phyloP scores from a whole-genome alignment of 2,113 vertebrate genomes.

The Clarias gariepinus region DNA sequence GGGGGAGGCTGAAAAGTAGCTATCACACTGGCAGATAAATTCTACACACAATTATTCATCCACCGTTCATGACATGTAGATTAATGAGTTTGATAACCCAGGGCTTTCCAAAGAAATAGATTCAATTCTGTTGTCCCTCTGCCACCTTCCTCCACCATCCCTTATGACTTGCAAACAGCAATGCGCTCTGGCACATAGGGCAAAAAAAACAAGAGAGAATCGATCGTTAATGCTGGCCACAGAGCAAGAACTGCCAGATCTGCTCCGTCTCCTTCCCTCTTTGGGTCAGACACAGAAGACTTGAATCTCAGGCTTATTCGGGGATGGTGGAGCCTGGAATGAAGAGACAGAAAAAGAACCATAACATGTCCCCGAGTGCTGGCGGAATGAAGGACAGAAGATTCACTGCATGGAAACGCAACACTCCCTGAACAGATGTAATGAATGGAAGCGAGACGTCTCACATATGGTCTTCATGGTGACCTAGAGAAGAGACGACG shows the following conservation, averaged over 20 bases:
- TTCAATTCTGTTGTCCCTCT: slow-evolving; percentile 82
- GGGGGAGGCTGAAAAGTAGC: slow-evolving; percentile 87
- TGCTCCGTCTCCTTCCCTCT: not conserved
- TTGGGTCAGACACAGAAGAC: slow-evolving; percentile 3
- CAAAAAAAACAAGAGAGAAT: slow-evolving; percentile 61
- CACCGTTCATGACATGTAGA: slow-evolving; percentile 96
- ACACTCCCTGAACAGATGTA: slow-evolving; percentile 55
- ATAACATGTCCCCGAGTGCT: slow-evolving; percentile 52
- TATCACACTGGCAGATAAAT: slow-evolving; percentile 98
- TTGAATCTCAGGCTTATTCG: not conserved
- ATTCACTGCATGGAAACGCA: not conserved
- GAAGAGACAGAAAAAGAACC: slow-evolving; percentile 2
- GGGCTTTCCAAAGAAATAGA: slow-evolving; percentile 88
- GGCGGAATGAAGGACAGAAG: slow-evolving; percentile 53
- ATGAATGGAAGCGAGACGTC: slow-evolving; percentile 61
- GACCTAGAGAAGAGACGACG: slow-evolving; percentile 55
- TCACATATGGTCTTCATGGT: slow-evolving; percentile 65
- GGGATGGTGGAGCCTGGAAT: not conserved
- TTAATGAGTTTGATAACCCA: slow-evolving; percentile 99
- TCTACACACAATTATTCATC: slow-evolving; percentile 99
- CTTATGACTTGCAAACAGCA: slow-evolving; percentile 55
- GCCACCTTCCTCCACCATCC: slow-evolving; percentile 57
- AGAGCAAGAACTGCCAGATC: slow-evolving; percentile 42
- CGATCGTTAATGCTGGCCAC: slow-evolving; percentile 71
- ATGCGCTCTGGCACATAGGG: slow-evolving; percentile 66